Evolutionary conservation across 2,113 vertebrate species (phyloP).

Genomic region (Laticauda colubrina): DNA sequence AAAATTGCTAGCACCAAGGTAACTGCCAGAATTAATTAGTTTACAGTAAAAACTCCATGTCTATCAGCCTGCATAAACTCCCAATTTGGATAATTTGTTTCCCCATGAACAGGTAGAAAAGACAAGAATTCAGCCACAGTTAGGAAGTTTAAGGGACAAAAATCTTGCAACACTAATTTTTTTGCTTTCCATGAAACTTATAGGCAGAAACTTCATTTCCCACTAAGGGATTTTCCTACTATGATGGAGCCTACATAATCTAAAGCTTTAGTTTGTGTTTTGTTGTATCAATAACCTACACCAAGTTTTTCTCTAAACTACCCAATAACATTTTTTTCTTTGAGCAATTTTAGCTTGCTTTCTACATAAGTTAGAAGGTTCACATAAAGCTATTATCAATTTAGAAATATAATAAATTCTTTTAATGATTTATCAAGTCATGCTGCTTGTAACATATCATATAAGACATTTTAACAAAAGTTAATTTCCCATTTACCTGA

Average conservation of each 20-base stretch:
- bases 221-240: not conserved
- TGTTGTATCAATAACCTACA: not conserved
- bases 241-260: not conserved
- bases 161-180: not conserved
- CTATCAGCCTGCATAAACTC: not conserved
- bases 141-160: not conserved
- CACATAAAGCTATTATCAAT: not conserved
- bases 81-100: not conserved
- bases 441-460: not conserved
- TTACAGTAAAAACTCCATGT: not conserved
- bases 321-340: not conserved
- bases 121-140: not conserved
- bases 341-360: not conserved
- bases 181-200: not conserved
- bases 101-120: not conserved
- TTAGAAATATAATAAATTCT: not conserved
- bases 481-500: slow-evolving; percentile 78
- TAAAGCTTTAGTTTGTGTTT: not conserved
- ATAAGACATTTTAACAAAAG: not conserved
- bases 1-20: not conserved
- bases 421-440: not conserved
- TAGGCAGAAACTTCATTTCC: not conserved
- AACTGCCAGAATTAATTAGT: not conserved
- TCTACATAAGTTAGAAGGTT: not conserved
- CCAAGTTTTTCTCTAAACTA: not conserved